These are phyloP conservation scores for Pagrus major DNA, from an alignment of 2,113 vertebrate species.

Conservation along the genomic window DNA sequence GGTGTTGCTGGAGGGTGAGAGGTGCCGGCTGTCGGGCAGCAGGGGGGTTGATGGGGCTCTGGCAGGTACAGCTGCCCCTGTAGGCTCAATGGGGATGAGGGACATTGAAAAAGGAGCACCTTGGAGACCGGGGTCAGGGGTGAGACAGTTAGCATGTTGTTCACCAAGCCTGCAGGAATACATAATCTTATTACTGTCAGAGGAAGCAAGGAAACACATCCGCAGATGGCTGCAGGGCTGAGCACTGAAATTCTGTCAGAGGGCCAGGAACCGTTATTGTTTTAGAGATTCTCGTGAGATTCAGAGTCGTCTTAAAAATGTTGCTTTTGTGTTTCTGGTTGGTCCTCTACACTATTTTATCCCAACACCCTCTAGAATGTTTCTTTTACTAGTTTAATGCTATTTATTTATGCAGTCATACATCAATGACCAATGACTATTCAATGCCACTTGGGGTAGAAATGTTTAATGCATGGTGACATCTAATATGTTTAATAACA, in stretches of 20 bases:
- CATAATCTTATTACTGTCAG: slow-evolving; percentile 46
- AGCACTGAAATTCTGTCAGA: neutral
- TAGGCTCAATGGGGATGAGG: slow-evolving; percentile 28
- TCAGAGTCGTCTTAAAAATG: neutral
- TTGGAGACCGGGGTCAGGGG: slow-evolving; percentile 41
- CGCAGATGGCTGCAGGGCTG: slow-evolving; percentile 9
- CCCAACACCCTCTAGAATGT: too few relatives aligned
- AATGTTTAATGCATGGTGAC: too few relatives aligned
- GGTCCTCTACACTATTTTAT: too few relatives aligned
- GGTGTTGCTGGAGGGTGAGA: slow-evolving; percentile 39
- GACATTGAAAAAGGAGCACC: slow-evolving; percentile 46
- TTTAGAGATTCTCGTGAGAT: neutral
- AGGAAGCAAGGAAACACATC: slow-evolving; percentile 7
- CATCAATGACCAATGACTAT: too few relatives aligned
- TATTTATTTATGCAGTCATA: too few relatives aligned
- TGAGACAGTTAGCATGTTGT: slow-evolving; percentile 55
- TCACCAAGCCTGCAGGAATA: slow-evolving; percentile 32
- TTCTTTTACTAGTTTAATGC: too few relatives aligned
- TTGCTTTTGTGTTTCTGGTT: neutral
- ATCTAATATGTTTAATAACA: too few relatives aligned
- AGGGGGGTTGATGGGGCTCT: slow-evolving; percentile 35
- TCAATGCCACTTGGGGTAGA: too few relatives aligned
- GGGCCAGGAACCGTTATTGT: slow-evolving; percentile 2
- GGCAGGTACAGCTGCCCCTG: slow-evolving; percentile 57
- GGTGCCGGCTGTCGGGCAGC: slow-evolving; percentile 45